A percentile compares a stretch with the other conserved stretches of the same genome.
Conservation (phyloP, 1,140 invertebrate species). For the Nomia melanderi region DNA sequence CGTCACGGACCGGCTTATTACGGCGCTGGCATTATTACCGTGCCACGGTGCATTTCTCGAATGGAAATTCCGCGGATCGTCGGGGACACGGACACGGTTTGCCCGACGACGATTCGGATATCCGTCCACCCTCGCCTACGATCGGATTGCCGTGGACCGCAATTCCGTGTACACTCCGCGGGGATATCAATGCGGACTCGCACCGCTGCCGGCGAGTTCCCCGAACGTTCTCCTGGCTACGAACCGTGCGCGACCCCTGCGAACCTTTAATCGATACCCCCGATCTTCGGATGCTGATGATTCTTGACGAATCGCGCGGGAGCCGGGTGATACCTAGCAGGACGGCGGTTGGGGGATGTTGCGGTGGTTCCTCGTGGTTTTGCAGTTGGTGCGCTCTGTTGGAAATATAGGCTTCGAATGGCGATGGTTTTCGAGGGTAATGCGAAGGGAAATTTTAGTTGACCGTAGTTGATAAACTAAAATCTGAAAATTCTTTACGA, state of each 20-base stretch:
- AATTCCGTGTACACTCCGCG: conserved; percentile 35
- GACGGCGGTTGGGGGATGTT: too few relatives aligned
- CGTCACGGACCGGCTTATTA: conserved; percentile 56
- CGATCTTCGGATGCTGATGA: conserved; percentile 7
- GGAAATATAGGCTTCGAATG: too few relatives aligned
- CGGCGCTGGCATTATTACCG: conserved; percentile 63
- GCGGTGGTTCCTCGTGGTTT: too few relatives aligned
- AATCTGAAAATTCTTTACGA: too few relatives aligned
- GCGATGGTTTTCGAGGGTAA: too few relatives aligned
- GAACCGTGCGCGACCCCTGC: not conserved
- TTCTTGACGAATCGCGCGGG: not conserved
- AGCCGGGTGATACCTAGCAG: too few relatives aligned
- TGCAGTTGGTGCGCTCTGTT: too few relatives aligned
- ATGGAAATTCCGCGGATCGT: conserved; percentile 62
- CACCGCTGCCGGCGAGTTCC: conserved; percentile 19
- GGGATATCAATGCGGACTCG: conserved; percentile 41
- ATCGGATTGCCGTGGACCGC: conserved; percentile 37
- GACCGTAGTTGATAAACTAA: too few relatives aligned
- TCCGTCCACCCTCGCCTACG: conserved; percentile 23
- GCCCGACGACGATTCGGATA: conserved; percentile 42
- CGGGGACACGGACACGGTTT: conserved; percentile 49
- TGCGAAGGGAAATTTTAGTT: too few relatives aligned
- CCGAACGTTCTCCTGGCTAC: not conserved
- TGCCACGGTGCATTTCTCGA: conserved; percentile 59
- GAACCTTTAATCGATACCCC: conserved; percentile 33